Conservation (phyloP, 2,888 invertebrate genomes). For the Tenthredo livida region DNA sequence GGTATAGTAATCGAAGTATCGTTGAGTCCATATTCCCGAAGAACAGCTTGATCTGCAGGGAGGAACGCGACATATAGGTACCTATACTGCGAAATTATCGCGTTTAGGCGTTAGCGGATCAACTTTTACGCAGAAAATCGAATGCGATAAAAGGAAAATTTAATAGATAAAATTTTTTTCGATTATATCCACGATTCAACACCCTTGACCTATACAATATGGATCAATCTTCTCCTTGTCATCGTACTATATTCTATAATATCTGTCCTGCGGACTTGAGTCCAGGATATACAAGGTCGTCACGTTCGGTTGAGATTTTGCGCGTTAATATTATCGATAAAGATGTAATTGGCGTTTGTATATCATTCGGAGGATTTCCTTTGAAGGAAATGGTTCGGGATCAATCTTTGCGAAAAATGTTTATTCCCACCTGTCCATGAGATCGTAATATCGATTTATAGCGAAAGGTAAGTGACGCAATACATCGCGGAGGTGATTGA, state of each 20-base stretch:
- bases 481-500: neutral
- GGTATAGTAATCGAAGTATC: neutral
- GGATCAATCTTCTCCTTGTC: neutral
- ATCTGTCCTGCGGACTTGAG: neutral
- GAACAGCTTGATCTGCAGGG: too few relatives aligned
- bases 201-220: neutral
- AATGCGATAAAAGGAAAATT: neutral
- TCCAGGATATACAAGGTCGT: neutral
- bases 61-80: too few relatives aligned
- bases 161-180: neutral
- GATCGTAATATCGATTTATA: constrained; percentile 21
- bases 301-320: neutral
- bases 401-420: neutral
- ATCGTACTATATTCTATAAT: neutral
- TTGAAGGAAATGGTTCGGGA: neutral
- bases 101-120: too few relatives aligned
- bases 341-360: neutral
- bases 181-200: neutral
- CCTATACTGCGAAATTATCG: too few relatives aligned
- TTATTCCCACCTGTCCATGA: neutral
- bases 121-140: too few relatives aligned
- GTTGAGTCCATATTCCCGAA: neutral
- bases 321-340: neutral
- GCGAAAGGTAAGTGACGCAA: constrained; percentile 10
- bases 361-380: neutral